Evolutionary conservation across 2,797 vertebrate genomes (phyloP), one percentile per base, ranked within the genome.

Genomic region (Hoplostethus mediterraneus): DNA sequence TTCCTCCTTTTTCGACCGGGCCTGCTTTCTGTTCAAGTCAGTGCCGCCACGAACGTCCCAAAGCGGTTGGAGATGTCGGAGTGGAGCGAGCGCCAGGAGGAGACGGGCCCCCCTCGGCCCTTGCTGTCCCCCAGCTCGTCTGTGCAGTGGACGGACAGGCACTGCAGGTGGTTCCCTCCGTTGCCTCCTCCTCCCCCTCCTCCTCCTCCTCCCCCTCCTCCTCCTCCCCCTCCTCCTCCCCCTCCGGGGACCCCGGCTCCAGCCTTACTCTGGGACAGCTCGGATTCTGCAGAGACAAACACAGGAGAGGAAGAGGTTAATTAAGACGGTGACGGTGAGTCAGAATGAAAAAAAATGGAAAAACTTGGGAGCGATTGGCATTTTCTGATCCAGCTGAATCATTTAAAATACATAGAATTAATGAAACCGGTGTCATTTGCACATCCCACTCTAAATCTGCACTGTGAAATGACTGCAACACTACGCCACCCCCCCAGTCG

Each of bases 41-140:
- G 95, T 81, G 97, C 97, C 0, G 98, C 98, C 93, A 99, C 98
- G 33, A 98, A 98, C 21, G 97, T 98, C 92, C 98, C 97, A n/a
- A 99, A 99, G 79, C 97, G 95, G 95, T 98, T 99, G 90, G 97
- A 98, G 93, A 99, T 99, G 87, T 99, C 98, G 0, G 98, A 98
- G 94, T 98, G 97, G 89, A 99, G 96, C 40, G 98, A 98, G 90
- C 97, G 96, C 98, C 98, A 99, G 61, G 97, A 96, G 40, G 97
- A 96, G 90, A 98, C 97, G 0, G 98, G 95, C 67, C 95, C 96
- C 89, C 96, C 95, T 73, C 96, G 94, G 87, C 96, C 96, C 92
- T 98, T 98, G 77, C 95, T 92, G 70, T 98, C 98, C 31, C 96
- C 96, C 92, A 99, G 94, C 86, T 97, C 97, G 31, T 99, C 97